Base-by-base conservation (phyloP, 2,113 vertebrate genomes). In the Neopipo cinnamomea region DNA sequence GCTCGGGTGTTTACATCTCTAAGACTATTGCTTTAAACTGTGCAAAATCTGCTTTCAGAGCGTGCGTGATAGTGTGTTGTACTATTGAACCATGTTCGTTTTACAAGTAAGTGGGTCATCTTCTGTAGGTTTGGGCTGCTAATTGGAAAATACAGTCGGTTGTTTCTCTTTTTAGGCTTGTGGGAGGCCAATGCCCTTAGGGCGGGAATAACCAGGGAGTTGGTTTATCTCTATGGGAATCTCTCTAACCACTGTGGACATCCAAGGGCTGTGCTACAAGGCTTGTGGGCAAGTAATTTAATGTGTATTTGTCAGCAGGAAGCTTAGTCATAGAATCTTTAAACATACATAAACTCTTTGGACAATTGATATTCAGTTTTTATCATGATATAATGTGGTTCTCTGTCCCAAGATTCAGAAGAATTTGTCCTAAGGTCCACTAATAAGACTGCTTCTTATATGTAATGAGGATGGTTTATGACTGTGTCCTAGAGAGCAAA, bases 1-100 rank as follows among this genome's bases (percentile, higher is more conserved):
- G 5, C 3, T 68, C 5, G 12, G 47, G 3, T 4, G 11, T 30
- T 5, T 23, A 0, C 2, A 0, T 35, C 0, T 55, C 8, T 30
- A 53, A 44, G 7, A 25, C 16, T 35, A 2, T 5, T 15, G 2
- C 3, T 55, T 67, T 58, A 24, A 46, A 20, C 11, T 13, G 3
- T 12, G 3, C 21, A 27, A 61, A 5, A 2, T 11, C 3, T 33
- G 22, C 41, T 62, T 17, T 81, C 10, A 8, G 15, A 41, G 5
- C 23, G 4, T 3, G 14, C 12, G 9, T 28, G 41, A 11, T 2
- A 2, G 6, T 2, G 18, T 27, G 4, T 27, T 50, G 6, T 47
- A 8, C 30, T 53, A 1, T 21, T 41, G 33, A 44, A 18, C 4
- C 6, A 5, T 3, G 5, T 62, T 66, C 1, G 0, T n/a, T 87